These are phyloP conservation scores for Drosophila vallismaia DNA, from an alignment of 2,888 invertebrate genomes.

Conservation along the genomic window DNA sequence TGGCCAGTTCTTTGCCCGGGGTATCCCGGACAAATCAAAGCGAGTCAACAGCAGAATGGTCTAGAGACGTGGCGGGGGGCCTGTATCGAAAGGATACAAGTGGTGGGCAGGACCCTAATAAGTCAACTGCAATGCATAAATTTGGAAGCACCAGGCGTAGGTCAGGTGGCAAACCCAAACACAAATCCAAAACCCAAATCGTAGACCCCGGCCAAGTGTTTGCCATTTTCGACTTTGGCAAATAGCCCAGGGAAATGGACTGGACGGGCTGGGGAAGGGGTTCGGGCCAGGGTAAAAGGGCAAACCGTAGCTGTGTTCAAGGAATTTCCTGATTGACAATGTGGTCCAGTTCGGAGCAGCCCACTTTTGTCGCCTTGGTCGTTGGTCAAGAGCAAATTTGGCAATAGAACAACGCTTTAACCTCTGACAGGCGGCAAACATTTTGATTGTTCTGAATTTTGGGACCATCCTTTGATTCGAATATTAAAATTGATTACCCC, in stretches of 20 bases:
- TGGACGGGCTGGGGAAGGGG: slow-evolving; percentile 6
- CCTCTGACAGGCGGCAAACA: slow-evolving; percentile 76
- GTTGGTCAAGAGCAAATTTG: slow-evolving; percentile 58
- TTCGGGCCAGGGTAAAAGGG: neutral
- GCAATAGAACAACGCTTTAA: slow-evolving; percentile 69
- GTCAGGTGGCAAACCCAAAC: slow-evolving; percentile 33
- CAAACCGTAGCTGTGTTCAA: slow-evolving; percentile 23
- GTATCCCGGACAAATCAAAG: slow-evolving; percentile 67
- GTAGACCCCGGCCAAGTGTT: slow-evolving; percentile 62
- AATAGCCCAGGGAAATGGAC: slow-evolving; percentile 51
- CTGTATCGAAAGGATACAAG: slow-evolving; percentile 1
- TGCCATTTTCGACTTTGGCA: slow-evolving; percentile 63
- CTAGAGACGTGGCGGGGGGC: neutral
- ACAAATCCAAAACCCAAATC: slow-evolving; percentile 25
- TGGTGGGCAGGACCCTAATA: slow-evolving; percentile 61
- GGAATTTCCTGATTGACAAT: slow-evolving; percentile 77
- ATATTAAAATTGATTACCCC: slow-evolving; percentile 78
- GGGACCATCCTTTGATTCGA: slow-evolving; percentile 35
- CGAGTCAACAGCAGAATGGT: slow-evolving; percentile 63
- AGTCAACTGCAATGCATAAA: slow-evolving; percentile 80
- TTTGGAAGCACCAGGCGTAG: slow-evolving; percentile 49
- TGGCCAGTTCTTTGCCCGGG: slow-evolving; percentile 40
- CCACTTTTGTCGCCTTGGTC: slow-evolving; percentile 34
- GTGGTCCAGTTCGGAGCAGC: slow-evolving; percentile 51
- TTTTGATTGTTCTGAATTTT: slow-evolving; percentile 61